Evolutionary conservation across 2,797 vertebrate species (phyloP), one percentile per base, ranked within the genome.

Genomic region (Channallabes apus): DNA sequence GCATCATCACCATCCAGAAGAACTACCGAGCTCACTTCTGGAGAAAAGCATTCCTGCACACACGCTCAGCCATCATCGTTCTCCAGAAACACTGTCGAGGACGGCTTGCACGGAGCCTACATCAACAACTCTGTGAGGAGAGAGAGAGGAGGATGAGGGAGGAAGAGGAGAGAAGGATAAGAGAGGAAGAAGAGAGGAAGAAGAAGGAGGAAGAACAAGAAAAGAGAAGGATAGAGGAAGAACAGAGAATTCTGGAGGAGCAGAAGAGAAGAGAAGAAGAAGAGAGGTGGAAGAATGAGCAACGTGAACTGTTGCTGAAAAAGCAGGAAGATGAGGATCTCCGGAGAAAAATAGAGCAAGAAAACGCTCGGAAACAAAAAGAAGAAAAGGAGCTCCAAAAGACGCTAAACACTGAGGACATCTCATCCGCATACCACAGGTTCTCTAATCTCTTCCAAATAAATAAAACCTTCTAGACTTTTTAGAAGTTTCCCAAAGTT

Each of bases 41-140:
- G 95, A 95, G 96, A 85, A 93, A 93, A 3, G 84, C 86, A 61
- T 96, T 96, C 92, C 92, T 95, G 87, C 94, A 91, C 1, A 91
- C 97, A 87, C 96, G 96, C 82, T 82, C 90, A 0, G 95, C 97
- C 1, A 89, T 95, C 0, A 7, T 97, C 86, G 78, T 96, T 85
- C 93, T 98, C 82, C 97, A 98, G 94, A 98, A 96, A 85, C 95
- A 98, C 90, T 95, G 91, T 90, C 92, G 97, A 7, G 97, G 96
- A 41, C 94, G 88, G 88, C 91, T 93, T 85, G 96, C 96, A 22
- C 95, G 97, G 14, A 89, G 90, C 67, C 91, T 95, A 88, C 93
- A 89, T 89, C 93, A 71, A 84, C 94, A 94, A 83, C 95, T 97
- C 90, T 91, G 89, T 84, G 94, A 94, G 89, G 94, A 96, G 90